Evolutionary conservation across 2,113 vertebrate genomes (phyloP).

Genomic region (Chionodraco myersi): DNA sequence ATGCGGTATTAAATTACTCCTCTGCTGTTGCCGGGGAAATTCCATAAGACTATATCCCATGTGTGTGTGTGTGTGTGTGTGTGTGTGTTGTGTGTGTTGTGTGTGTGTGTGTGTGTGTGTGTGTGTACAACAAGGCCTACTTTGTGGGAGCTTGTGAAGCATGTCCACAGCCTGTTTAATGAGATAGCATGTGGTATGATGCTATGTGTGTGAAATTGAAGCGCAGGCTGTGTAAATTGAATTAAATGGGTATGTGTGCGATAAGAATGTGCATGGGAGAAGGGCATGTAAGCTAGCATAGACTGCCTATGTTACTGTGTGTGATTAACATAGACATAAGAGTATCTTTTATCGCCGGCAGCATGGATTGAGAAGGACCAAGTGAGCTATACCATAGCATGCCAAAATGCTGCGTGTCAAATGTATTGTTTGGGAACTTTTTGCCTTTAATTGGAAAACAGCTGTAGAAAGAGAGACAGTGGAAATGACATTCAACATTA

Average conservation of each 20-base stretch:
- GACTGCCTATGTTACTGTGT: conserved; percentile 24
- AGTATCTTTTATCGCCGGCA: conserved; percentile 40
- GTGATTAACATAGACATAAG: conserved; percentile 54
- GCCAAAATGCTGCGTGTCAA: conserved; percentile 24
- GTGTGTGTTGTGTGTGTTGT: conserved; percentile 9
- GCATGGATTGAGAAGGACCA: conserved; percentile 30
- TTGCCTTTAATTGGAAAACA: too few species aligned
- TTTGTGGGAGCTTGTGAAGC: conserved; percentile 63
- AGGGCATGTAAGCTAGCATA: conserved; percentile 11
- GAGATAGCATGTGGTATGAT: conserved; percentile 71
- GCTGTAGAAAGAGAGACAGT: too few species aligned
- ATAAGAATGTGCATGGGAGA: conserved; percentile 62
- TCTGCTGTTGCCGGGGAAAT: conserved; percentile 43
- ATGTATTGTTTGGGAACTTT: not conserved
- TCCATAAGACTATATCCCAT: conserved; percentile 39
- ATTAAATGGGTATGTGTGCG: conserved; percentile 69
- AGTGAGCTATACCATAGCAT: conserved; percentile 13
- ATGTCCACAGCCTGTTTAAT: conserved; percentile 68
- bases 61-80: conserved; percentile 27
- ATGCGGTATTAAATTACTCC: conserved; percentile 54
- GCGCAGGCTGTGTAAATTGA: conserved; percentile 67
- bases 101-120: conserved; percentile 2
- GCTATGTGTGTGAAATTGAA: conserved; percentile 71
- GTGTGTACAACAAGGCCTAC: conserved; percentile 41
- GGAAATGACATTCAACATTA: too few species aligned